Evolutionary conservation across 2,888 invertebrate species (phyloP).

Genomic region (Lacanobia wlatinum): DNA sequence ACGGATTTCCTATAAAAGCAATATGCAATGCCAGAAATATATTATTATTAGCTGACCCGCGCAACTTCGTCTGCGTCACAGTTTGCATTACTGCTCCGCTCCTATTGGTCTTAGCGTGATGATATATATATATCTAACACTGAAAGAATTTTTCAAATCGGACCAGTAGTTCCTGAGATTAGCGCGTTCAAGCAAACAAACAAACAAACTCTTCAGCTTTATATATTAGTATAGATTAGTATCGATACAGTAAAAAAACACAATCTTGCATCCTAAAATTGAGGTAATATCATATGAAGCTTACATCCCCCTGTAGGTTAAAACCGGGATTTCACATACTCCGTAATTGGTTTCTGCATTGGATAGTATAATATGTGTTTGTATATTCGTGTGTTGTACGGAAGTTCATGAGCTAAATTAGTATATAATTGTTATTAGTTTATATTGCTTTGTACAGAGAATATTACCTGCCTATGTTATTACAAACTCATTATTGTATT

Average conservation of each 20-base stretch:
- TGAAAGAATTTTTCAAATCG: no score
- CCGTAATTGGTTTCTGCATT: conserved; percentile 47
- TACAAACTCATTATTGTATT: not conserved
- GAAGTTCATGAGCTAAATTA: conserved; percentile 2
- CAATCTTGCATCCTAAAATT: conserved; percentile 15
- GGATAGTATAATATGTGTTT: not conserved
- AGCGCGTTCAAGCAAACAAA: no score
- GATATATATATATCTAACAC: no score
- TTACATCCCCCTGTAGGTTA: conserved; percentile 12
- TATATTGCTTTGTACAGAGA: not conserved
- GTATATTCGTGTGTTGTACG: not conserved
- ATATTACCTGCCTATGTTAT: conserved; percentile 14
- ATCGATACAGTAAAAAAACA: no score
- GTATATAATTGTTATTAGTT: conserved; percentile 29
- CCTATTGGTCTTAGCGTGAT: no score
- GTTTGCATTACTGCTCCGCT: no score
- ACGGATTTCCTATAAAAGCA: conserved; percentile 9
- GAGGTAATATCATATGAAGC: not conserved
- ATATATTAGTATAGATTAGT: no score
- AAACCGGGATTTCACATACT: conserved; percentile 3
- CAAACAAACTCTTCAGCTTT: no score
- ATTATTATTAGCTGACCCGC: no score
- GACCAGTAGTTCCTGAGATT: no score
- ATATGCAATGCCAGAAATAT: no score
- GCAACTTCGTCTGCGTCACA: no score